phyloP scores from a whole-genome alignment of 2,113 vertebrate genomes.

The Gallinago undulata region DNA sequence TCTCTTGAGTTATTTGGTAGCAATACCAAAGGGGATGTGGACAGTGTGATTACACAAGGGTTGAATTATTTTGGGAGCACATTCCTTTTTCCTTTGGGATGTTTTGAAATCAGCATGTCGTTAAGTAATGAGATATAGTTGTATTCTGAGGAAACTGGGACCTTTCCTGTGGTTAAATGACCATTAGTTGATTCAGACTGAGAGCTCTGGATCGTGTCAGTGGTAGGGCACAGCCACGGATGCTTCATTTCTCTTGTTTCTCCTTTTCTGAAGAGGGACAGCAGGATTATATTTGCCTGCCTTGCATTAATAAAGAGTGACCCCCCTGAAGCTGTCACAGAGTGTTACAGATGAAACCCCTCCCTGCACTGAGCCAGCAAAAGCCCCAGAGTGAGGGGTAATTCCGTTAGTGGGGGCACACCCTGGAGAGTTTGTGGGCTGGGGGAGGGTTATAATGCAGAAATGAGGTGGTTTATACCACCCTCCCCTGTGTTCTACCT shows the following conservation, averaged over 20 bases:
- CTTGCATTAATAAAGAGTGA: background rate
- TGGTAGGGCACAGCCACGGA: background rate
- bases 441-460: accelerated
- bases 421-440: background rate
- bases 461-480: background rate
- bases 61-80: background rate
- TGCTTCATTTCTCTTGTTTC: background rate
- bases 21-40: background rate
- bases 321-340: background rate
- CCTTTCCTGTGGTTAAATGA: background rate
- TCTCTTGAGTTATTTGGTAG: background rate
- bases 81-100: background rate
- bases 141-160: background rate
- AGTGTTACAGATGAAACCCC: background rate
- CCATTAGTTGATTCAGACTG: background rate
- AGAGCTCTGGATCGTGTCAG: background rate
- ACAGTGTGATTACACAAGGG: background rate
- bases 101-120: background rate
- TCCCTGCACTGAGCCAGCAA: background rate
- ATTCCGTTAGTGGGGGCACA: too few species aligned
- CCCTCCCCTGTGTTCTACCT: background rate
- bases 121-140: background rate
- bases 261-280: background rate
- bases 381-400: background rate
- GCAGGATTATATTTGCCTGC: background rate